Conservation (phyloP, 2,797 vertebrate species). For the Falco naumanni region DNA sequence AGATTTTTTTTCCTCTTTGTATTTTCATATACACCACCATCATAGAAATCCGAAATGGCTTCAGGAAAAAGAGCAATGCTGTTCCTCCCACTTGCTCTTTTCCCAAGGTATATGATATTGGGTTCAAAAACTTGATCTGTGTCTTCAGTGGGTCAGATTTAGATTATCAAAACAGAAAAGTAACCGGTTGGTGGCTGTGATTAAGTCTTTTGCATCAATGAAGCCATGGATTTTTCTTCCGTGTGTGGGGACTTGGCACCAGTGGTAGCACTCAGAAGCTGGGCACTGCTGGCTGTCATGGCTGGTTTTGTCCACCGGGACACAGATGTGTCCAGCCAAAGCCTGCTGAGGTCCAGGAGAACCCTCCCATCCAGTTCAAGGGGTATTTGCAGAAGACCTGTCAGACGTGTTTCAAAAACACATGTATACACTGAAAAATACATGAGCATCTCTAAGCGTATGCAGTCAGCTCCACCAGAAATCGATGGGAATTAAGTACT, state of each 20-base stretch:
- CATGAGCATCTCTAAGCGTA: accelerated
- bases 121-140: not conserved
- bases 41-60: not conserved
- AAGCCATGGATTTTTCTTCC: not conserved
- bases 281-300: accelerated
- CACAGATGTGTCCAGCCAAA: not conserved
- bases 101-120: not conserved
- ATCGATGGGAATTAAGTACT: not conserved
- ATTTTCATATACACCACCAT: not conserved
- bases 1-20: not conserved
- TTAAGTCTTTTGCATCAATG: not conserved
- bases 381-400: not conserved
- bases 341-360: not conserved
- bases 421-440: not conserved
- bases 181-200: not conserved
- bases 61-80: not conserved
- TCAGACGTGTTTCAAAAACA: not conserved
- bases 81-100: not conserved
- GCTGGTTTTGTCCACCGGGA: not conserved
- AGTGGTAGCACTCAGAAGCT: not conserved
- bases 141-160: not conserved
- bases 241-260: not conserved
- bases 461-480: not conserved
- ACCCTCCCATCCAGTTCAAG: not conserved
- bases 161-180: not conserved